Conservation (phyloP, 2,888 invertebrate genomes). For the Hirtodrosophila trivittata region DNA sequence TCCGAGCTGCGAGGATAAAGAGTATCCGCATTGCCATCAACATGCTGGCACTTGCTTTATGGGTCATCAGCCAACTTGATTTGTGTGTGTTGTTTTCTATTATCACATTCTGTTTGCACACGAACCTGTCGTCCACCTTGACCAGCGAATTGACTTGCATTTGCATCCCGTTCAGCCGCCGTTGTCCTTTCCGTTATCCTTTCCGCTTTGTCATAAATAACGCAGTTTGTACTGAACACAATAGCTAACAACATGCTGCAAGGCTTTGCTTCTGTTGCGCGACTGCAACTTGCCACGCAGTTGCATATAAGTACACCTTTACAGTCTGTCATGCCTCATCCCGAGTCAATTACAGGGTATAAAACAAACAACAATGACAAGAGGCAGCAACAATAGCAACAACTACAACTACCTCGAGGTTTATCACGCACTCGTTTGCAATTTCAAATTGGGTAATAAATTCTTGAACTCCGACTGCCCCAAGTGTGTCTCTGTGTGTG, state of each 20-base stretch:
- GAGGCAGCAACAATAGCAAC: conserved; percentile 11
- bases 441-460: conserved; percentile 81
- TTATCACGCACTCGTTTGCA: conserved; percentile 80
- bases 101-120: conserved; percentile 47
- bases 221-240: conserved; percentile 58
- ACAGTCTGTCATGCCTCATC: not conserved
- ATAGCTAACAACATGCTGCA: conserved; percentile 20
- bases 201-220: conserved; percentile 61
- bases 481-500: conserved; percentile 5
- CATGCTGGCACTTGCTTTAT: conserved; percentile 22
- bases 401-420: conserved; percentile 44
- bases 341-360: conserved; percentile 8
- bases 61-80: conserved; percentile 30
- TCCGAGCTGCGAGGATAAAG: conserved; percentile 15
- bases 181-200: conserved; percentile 13
- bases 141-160: conserved; percentile 49
- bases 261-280: not conserved
- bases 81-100: conserved; percentile 29
- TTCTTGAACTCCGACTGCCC: conserved; percentile 59
- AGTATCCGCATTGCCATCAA: conserved; percentile 5
- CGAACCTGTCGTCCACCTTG: conserved; percentile 37
- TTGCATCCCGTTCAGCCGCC: conserved; percentile 23
- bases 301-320: not conserved
- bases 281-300: conserved; percentile 9
- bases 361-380: conserved; percentile 40